These are phyloP conservation scores for Cryptus viduatorius DNA, from an alignment of 2,888 invertebrate species.

Conservation along the genomic window DNA sequence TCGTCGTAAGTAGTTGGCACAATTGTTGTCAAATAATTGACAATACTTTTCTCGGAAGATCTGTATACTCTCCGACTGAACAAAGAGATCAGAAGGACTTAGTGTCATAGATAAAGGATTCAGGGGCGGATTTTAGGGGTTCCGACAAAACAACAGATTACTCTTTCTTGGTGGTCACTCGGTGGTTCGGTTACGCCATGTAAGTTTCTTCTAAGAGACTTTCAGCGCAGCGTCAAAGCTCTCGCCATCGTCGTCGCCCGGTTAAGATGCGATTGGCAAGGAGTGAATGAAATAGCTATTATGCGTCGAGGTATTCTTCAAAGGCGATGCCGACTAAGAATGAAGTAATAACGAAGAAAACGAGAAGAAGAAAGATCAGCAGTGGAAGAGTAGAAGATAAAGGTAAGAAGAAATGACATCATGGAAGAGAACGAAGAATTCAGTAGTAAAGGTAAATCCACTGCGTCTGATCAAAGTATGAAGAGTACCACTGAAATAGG, in stretches of 20 bases:
- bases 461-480: conserved; percentile 80
- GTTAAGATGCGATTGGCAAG: conserved; percentile 34
- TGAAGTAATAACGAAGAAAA: conserved; percentile 51
- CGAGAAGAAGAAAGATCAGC: conserved; percentile 40
- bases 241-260: conserved; percentile 30
- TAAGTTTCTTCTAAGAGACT: not conserved
- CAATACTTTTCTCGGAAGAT: too few species aligned
- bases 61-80: too few species aligned
- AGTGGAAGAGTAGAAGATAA: conserved; percentile 3
- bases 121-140: not conserved
- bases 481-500: conserved; percentile 74
- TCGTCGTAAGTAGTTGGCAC: not conserved
- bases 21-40: too few species aligned
- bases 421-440: conserved; percentile 57
- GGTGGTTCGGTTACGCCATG: not conserved
- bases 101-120: not conserved
- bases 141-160: conserved; percentile 22
- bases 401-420: not conserved
- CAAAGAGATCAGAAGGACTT: not conserved
- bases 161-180: conserved; percentile 33
- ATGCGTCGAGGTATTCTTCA: conserved; percentile 67
- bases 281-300: conserved; percentile 58
- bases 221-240: conserved; percentile 27
- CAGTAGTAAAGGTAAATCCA: conserved; percentile 75
- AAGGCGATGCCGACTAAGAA: conserved; percentile 55